Evolutionary conservation across 2,888 invertebrate genomes (phyloP).

Genomic region (Drosophila monieri): DNA sequence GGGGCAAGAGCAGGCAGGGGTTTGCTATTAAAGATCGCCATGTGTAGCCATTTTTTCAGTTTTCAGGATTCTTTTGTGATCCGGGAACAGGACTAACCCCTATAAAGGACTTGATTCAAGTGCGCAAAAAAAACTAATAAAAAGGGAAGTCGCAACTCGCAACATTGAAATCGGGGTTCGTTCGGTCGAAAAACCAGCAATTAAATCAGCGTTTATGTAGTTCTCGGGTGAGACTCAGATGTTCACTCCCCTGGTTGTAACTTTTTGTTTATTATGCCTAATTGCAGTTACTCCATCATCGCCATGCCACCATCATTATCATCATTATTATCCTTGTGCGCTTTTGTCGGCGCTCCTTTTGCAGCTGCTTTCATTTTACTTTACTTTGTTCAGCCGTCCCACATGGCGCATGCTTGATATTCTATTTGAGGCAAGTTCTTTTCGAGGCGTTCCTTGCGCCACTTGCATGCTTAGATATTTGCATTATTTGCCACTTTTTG

Average conservation of each 20-base stretch:
- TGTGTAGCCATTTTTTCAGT: conserved; percentile 64
- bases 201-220: conserved; percentile 69
- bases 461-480: conserved; percentile 53
- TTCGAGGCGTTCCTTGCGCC: conserved; percentile 42
- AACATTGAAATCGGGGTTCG: conserved; percentile 49
- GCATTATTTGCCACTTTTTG: conserved; percentile 53
- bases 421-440: conserved; percentile 21
- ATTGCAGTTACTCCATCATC: conserved; percentile 73
- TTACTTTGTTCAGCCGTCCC: conserved; percentile 35
- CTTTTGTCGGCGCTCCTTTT: conserved; percentile 58
- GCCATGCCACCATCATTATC: conserved; percentile 8
- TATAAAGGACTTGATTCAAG: conserved; percentile 66
- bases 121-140: conserved; percentile 64
- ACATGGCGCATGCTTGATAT: conserved; percentile 68
- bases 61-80: conserved; percentile 49
- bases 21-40: conserved; percentile 55
- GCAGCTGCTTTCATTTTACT: conserved; percentile 68
- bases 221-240: conserved; percentile 13
- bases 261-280: conserved; percentile 80
- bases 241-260: conserved; percentile 58
- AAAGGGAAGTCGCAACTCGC: conserved; percentile 50
- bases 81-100: conserved; percentile 53
- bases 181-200: conserved; percentile 80
- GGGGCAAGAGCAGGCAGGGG: conserved; percentile 44
- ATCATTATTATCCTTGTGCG: conserved; percentile 40